Conservation (phyloP, 2,113 vertebrate genomes). For the Astur gentilis region DNA sequence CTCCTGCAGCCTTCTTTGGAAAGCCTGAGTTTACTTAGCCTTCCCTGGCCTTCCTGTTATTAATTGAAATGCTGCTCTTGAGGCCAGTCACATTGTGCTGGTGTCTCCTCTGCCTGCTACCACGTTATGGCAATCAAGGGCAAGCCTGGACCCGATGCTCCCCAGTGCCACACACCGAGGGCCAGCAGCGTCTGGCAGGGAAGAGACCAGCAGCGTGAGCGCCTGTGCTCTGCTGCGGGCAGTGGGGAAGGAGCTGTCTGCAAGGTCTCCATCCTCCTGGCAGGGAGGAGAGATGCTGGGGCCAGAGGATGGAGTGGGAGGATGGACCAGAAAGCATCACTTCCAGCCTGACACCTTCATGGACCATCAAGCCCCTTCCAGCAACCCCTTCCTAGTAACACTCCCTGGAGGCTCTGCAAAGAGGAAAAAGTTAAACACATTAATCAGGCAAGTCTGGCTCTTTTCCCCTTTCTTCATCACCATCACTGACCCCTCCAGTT, state of each 20-base stretch:
- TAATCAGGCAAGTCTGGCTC: neutral
- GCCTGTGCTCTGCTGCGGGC: neutral
- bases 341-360: neutral
- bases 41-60: constrained; percentile 35
- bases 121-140: rapidly evolving
- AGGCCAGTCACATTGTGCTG: neutral
- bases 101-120: neutral
- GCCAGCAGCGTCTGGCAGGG: neutral
- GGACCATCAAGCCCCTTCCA: neutral
- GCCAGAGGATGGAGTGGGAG: constrained; percentile 6
- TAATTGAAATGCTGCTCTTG: neutral
- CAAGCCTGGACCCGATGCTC: rapidly evolving
- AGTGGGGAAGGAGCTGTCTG: neutral
- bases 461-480: neutral
- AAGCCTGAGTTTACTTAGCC: constrained; percentile 16
- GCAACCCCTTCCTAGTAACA: neutral
- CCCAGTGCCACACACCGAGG: rapidly evolving
- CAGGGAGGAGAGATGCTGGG: neutral
- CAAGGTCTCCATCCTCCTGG: neutral
- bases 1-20: neutral
- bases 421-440: neutral
- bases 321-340: neutral
- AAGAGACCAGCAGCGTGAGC: rapidly evolving
- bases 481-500: neutral
- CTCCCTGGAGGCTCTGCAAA: neutral